Evolutionary conservation across 2,113 vertebrate species (phyloP), one percentile per base, ranked within the genome.

Genomic region (Cettia cetti): DNA sequence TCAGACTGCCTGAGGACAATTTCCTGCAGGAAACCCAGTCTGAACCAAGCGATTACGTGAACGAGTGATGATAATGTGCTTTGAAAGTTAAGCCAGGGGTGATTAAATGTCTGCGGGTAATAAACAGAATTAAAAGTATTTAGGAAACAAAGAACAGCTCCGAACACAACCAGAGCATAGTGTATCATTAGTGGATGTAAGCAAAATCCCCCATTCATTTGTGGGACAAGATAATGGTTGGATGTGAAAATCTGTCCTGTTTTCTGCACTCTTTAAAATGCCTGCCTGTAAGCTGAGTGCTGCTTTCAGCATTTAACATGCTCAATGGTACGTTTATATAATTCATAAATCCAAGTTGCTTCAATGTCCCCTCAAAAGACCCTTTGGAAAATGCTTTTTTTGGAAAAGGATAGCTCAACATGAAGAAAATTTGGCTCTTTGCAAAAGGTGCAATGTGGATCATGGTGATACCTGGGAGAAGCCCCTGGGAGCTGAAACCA

Each of bases 61-160:
- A 23, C 52, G 1, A 94, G 57, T 94, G 95, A 96, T 45, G 87
- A 75, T 97, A 93, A 97, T 95, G 66, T 88, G 74, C 92, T 97
- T 90, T 97, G 97, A 97, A 97, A 97, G 91, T 96, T 95, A 96
- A 97, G 86, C 90, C 90, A 74, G 90, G 82, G 82, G 64, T 95
- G 84, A 96, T 95, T 96, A 96, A 95, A 95, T 89, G 77, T 91
- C 89, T 92, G 86, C 84, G 95, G 59, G 81, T 91, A 89, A 85
- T 88, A 95, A 95, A 96, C 80, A 95, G 84, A 96, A 96, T 94
- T 96, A 88, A 72, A 88, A 95, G 59, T 82, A 72, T 87, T 95
- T 93, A 93, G 90, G 52, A 94, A 94, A 96, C 86, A 92, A 93
- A 94, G 37, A 56, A 56, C 31, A 33, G 60, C 71, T 70, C 75